phyloP scores from a whole-genome alignment of 2,113 vertebrate species.

The Neotoma lepida region DNA sequence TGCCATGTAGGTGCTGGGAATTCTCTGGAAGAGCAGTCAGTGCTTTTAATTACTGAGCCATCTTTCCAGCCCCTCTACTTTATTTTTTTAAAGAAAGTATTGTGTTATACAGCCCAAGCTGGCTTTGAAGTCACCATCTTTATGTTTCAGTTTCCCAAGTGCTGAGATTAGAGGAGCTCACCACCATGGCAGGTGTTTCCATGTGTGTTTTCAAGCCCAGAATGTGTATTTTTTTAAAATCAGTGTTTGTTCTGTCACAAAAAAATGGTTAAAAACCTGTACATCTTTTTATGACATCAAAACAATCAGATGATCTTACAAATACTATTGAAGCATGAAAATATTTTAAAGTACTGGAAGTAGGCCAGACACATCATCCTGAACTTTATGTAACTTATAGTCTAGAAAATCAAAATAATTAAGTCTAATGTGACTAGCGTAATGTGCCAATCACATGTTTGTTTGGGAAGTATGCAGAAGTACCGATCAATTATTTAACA shows the following conservation, averaged over 20 bases:
- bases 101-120: neutral
- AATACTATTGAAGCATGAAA: neutral
- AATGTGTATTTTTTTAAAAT: conserved; percentile 39
- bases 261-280: conserved; percentile 33
- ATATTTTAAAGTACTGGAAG: neutral
- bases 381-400: neutral
- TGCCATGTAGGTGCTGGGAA: too few species aligned
- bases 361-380: conserved; percentile 7
- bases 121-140: neutral
- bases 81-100: neutral
- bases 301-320: conserved; percentile 37
- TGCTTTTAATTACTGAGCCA: too few species aligned
- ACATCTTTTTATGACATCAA: conserved; percentile 51
- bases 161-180: neutral
- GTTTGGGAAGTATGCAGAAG: conserved; percentile 38
- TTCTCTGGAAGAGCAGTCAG: too few species aligned
- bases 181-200: neutral
- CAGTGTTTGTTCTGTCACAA: conserved; percentile 19
- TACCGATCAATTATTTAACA: conserved; percentile 42
- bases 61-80: too few species aligned
- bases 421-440: conserved; percentile 18
- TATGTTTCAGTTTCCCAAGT: neutral
- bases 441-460: conserved; percentile 23
- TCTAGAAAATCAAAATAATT: conserved; percentile 39
- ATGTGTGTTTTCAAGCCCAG: conserved; percentile 29